Evolutionary conservation across 2,888 invertebrate genomes (phyloP), one percentile per base, ranked within the genome.

Genomic region (Empis stercorea): DNA sequence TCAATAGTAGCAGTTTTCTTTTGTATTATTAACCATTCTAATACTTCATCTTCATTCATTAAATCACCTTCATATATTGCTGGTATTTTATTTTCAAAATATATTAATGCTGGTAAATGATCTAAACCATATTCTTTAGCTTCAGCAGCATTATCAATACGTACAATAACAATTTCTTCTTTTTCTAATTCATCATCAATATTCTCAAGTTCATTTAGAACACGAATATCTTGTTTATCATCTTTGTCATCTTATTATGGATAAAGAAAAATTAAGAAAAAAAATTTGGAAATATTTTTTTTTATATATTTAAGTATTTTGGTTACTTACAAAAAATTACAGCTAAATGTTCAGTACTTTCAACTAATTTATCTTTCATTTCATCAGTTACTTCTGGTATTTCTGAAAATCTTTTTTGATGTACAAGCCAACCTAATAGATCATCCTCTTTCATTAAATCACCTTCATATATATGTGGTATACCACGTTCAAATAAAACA

Each of bases 351-450:
- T 83, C 78, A 20, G 84, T 79, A 44, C 73, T 81, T 55, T 87
- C 87, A 52, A 93, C 82, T 38, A 93, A 74, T 63, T 86, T 85
- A 58, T 92, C 91, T 77, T 93, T 85, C 87, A 91, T 91, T 73
- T 91, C 89, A 62, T 91, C 87, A 10, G 91, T 92, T 17, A 93
- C 81, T 71, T 89, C 89, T 42, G 92, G 89, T 57, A 92, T 92
- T 72, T 92, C 89, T 48, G 85, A 84, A 64, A 88, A 87, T 54
- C 86, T 80, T 64, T 89, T 89, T 63, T 93, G 92, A 65, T 92
- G 89, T 23, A 91, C 71, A 56, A 93, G 69, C 93, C 93, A 93
- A 44, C 89, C 89, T 34, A 93, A 73, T 2, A 93, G 73, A 57
- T 87, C 86, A 49, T 93, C 91, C 71, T 93, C 92, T 62, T 92